Conservation (phyloP, 2,113 vertebrate genomes). For the Alligator mississippiensis region DNA sequence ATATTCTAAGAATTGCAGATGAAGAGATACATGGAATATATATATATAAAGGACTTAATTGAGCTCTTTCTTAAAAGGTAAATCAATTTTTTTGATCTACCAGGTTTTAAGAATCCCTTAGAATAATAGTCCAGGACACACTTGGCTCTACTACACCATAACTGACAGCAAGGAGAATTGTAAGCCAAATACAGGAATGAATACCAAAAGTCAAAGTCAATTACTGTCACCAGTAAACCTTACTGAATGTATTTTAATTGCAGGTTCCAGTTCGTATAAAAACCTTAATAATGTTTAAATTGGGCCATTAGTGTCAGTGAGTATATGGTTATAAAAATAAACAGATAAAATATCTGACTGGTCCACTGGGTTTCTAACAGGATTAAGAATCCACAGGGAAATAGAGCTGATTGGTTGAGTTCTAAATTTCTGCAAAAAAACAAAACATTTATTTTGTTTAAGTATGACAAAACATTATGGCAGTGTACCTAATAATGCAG, state of each 20-base stretch:
- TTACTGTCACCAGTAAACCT: not conserved
- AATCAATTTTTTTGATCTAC: not conserved
- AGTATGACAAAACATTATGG: not conserved
- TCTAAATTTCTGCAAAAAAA: not conserved
- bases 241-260: not conserved
- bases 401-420: not conserved
- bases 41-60: not conserved
- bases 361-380: not conserved
- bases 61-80: not conserved
- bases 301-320: not conserved
- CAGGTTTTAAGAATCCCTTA: not conserved
- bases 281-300: not conserved
- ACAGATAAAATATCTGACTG: not conserved
- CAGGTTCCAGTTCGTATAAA: not conserved
- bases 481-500: not conserved
- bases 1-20: not conserved
- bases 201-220: not conserved
- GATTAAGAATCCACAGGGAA: not conserved
- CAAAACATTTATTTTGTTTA: not conserved
- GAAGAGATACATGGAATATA: not conserved
- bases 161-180: not conserved
- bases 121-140: not conserved
- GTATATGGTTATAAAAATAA: not conserved
- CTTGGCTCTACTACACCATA: not conserved
- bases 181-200: not conserved